phyloP scores from a whole-genome alignment of 2,113 vertebrate genomes.

The Climacteris rufus region DNA sequence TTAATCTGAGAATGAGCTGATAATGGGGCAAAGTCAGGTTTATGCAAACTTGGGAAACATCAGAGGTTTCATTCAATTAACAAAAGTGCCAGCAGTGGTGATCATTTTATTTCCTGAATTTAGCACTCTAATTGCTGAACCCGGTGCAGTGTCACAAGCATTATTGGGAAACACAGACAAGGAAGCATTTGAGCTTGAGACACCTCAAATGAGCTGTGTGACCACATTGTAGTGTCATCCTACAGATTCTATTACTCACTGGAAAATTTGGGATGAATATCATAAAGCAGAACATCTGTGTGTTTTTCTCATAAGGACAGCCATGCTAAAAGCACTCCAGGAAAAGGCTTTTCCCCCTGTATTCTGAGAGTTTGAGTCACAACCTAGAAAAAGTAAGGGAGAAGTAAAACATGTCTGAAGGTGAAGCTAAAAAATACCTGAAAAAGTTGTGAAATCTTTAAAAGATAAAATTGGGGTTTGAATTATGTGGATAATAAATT shows the following conservation, averaged over 20 bases:
- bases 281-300: not conserved
- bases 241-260: accelerated
- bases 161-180: not conserved
- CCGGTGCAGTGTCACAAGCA: not conserved
- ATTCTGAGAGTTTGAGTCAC: not conserved
- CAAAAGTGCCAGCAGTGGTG: not conserved
- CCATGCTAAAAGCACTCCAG: not conserved
- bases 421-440: not conserved
- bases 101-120: not conserved
- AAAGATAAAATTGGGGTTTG: not conserved
- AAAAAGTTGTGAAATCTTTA: not conserved
- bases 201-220: not conserved
- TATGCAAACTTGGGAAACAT: not conserved
- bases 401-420: not conserved
- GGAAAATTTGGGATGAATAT: not conserved
- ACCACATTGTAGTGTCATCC: not conserved
- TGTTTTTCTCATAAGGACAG: not conserved
- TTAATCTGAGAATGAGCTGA: slow-evolving; percentile 16
- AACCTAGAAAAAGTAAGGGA: not conserved
- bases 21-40: not conserved
- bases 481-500: not conserved
- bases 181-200: not conserved
- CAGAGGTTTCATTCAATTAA: not conserved
- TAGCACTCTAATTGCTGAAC: not conserved
- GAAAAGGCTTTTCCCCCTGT: not conserved